Base-by-base conservation (phyloP, 92 coral and sea anemone species). In the Epizoanthus ramosus region DNA sequence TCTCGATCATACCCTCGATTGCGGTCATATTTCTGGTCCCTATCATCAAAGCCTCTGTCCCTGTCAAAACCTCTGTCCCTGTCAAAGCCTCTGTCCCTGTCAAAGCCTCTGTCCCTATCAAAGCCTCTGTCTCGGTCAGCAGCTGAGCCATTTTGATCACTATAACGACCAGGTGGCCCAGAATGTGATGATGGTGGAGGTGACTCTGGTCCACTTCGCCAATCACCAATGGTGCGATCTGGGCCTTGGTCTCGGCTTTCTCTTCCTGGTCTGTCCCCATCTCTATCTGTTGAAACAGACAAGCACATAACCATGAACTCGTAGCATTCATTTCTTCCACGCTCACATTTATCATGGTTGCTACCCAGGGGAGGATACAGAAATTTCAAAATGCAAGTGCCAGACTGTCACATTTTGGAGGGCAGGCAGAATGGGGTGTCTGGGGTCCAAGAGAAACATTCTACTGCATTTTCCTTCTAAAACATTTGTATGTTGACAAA, bases 201-300 rank as follows among this genome's bases (percentile, higher is more conserved):
- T 5, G 89, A 64, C 2, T 88, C 95, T 9, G 98, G 85, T 57
- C 68, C 88, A 18, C 90, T 89, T 53, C 99, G 92, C 99, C 99
- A 96, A 63, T 96, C 95, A 5, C 93, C 86, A 72, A 86, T 88
- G 1, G 94, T 83, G 12, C 90, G 86, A 60, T 92, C 95, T 10
- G 95, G 90, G 57, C 84, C 87, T 53, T 86, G 90, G 52, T 88
- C 91, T 80, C 90, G 83, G 16, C 45, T 72, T 10, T 87, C 85
- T 69, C 91, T 82, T 45, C 86, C 89, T 60, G 61, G 63, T 77
- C 90, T 75, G 67, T 92, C 99, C 68, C 97, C 90, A 18, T 82
- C 94, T 54, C 89, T 60, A 4, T 77, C 82, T 77, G 57, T 60
- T 15, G 31, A 33, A 15, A 65, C 71, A 67, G 47, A 19, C 9